Evolutionary conservation across 2,888 invertebrate genomes (phyloP).

Genomic region (Cantharis rufa): DNA sequence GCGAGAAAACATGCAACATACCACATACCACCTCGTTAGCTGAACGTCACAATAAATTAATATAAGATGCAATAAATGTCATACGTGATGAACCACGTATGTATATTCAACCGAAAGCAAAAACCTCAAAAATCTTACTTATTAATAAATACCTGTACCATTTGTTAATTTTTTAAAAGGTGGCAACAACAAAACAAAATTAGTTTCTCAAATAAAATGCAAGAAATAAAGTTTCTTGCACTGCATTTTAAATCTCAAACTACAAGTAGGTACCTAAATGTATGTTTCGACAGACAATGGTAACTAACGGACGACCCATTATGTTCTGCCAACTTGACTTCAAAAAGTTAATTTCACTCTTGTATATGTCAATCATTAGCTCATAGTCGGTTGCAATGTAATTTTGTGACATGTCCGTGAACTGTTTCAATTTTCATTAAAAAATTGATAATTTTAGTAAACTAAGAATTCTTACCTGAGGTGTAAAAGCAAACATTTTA

Average conservation of each 20-base stretch:
- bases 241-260: not conserved
- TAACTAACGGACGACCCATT: constrained; percentile 94
- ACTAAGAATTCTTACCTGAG: constrained; percentile 74
- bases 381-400: constrained; percentile 98
- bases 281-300: constrained; percentile 84
- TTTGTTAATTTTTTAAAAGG: not conserved
- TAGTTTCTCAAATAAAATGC: constrained; percentile 7
- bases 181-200: not conserved
- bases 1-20: constrained; percentile 42
- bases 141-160: not conserved
- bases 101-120: not conserved
- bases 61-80: constrained; percentile 16
- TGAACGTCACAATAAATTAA: constrained; percentile 22
- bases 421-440: constrained; percentile 62
- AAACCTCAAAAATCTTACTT: not conserved
- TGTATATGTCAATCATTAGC: constrained; percentile 96
- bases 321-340: constrained; percentile 98
- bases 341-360: constrained; percentile 96
- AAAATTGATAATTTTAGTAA: constrained; percentile 6
- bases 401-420: constrained; percentile 96
- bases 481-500: constrained; percentile 96
- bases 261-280: constrained; percentile 74
- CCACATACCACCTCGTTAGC: constrained; percentile 30
- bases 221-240: constrained; percentile 11
- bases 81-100: not conserved